Base-by-base conservation (phyloP, 2,797 vertebrate species). In the Mus spretus region DNA sequence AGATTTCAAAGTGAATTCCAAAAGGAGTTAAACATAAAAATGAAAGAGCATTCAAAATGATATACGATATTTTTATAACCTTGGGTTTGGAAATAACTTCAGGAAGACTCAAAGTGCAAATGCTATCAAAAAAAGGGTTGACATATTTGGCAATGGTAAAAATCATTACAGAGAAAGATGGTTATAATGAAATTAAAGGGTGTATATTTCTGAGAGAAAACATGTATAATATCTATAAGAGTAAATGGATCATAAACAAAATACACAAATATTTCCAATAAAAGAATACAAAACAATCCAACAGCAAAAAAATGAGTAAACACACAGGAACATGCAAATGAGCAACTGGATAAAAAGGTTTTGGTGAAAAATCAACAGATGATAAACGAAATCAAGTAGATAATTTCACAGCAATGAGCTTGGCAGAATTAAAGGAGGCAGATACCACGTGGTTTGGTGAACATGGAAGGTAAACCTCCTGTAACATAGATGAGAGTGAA, bases 1-100 rank as follows among this genome's bases (percentile, higher is more conserved):
- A 80, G 61, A 88, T 75, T 95, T 95, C 61, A 90, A 85, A 91
- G 67, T 95, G 55, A 96, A 92, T 95, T 93, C 67, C 89, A 88
- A 92, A 90, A 82, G 57, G 13, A 82, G 31, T 91, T 80, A 96
- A 96, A 90, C 53, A 44, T 74, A 89, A 95, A 92, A 92, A 75
- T 92, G 50, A 94, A 92, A 96, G 92, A 61, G 26, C 37, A 53
- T 61, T 83, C 75, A 94, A 83, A 82, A 92, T 82, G 53, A 86
- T 47, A 28, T 28, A 82, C 61, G 80, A 14, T 89, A 55, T 91
- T 97, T 96, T 94, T 96, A 70, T 88, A 96, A 83, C 26, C 26
- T 67, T 96, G 78, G 93, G 75, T 95, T 95, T 93, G 28, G 55
- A 47, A 93, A 72, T 88, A 84, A 91, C 77, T 93, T 97, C 65